Evolutionary conservation across 2,888 invertebrate genomes (phyloP).

Genomic region (Acronicta aceris): DNA sequence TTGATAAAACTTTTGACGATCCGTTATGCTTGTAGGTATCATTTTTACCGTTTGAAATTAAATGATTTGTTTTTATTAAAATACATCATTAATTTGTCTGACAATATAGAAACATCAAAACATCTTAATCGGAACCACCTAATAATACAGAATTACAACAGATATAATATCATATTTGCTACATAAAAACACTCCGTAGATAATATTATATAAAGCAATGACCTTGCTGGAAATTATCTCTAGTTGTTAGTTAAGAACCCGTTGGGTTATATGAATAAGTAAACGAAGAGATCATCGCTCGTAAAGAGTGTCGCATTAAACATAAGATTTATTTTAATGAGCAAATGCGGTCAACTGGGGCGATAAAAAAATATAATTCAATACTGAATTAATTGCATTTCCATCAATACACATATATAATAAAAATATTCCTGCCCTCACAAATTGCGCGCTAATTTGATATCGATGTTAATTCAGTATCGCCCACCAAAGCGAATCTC

Average conservation of each 20-base stretch:
- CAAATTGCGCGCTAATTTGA: slow-evolving; percentile 63
- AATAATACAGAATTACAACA: slow-evolving; percentile 24
- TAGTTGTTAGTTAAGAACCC: slow-evolving; percentile 16
- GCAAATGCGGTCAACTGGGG: slow-evolving; percentile 57
- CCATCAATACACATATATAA: slow-evolving; percentile 65
- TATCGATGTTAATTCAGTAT: slow-evolving; percentile 43
- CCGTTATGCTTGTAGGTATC: background rate
- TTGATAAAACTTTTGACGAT: slow-evolving; percentile 10
- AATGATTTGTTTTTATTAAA: slow-evolving; percentile 16
- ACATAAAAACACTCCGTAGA: slow-evolving; percentile 25
- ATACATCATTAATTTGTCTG: slow-evolving; percentile 24
- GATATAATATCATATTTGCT: slow-evolving; percentile 24
- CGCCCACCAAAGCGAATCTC: slow-evolving; percentile 17
- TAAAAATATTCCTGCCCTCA: slow-evolving; percentile 54
- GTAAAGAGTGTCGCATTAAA: slow-evolving; percentile 68
- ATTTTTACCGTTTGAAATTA: too few relatives aligned
- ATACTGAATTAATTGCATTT: slow-evolving; percentile 70
- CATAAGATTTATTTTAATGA: slow-evolving; percentile 69
- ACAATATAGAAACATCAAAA: slow-evolving; percentile 30
- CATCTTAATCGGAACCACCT: slow-evolving; percentile 33
- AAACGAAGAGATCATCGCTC: slow-evolving; percentile 67
- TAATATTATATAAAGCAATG: slow-evolving; percentile 37
- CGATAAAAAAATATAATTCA: slow-evolving; percentile 65
- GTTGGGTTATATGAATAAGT: slow-evolving; percentile 58
- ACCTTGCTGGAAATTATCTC: slow-evolving; percentile 51